Evolutionary conservation across 2,888 invertebrate genomes (phyloP).

Genomic region (Luperina testacea): DNA sequence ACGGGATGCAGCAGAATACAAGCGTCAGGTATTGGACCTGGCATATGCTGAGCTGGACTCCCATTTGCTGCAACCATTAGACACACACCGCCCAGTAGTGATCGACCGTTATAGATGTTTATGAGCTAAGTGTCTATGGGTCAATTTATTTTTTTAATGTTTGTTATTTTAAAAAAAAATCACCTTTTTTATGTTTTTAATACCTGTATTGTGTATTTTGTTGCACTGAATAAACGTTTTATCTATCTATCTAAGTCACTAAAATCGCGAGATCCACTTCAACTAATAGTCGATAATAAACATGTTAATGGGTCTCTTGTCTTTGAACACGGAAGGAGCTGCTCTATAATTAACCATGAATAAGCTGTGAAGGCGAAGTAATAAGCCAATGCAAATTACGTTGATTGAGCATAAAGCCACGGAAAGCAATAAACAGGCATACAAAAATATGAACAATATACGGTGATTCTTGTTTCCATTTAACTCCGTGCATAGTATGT

Average conservation of each 20-base stretch:
- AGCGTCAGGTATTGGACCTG: too few species aligned
- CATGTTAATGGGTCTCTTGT: neutral
- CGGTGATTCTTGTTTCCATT: neutral
- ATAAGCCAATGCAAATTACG: slow-evolving; percentile 29
- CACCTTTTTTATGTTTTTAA: too few species aligned
- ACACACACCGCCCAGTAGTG: too few species aligned
- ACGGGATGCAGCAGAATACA: too few species aligned
- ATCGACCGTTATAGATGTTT: too few species aligned
- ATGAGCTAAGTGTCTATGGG: too few species aligned
- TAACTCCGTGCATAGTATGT: neutral
- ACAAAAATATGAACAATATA: slow-evolving; percentile 25
- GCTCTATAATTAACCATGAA: slow-evolving; percentile 36
- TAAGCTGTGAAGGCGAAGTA: slow-evolving; percentile 1
- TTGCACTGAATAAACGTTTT: too few species aligned
- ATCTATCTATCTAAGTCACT: neutral
- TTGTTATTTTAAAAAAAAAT: too few species aligned
- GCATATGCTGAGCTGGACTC: too few species aligned
- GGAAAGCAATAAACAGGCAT: slow-evolving; percentile 21
- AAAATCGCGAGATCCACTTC: neutral
- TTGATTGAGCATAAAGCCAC: slow-evolving; percentile 19
- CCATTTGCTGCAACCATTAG: too few species aligned
- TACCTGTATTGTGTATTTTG: too few species aligned
- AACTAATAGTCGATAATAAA: neutral
- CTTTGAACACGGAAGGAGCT: slow-evolving; percentile 36
- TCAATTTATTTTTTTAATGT: too few species aligned